phyloP scores from a whole-genome alignment of 2,888 invertebrate species.

The Copidosoma aretas region DNA sequence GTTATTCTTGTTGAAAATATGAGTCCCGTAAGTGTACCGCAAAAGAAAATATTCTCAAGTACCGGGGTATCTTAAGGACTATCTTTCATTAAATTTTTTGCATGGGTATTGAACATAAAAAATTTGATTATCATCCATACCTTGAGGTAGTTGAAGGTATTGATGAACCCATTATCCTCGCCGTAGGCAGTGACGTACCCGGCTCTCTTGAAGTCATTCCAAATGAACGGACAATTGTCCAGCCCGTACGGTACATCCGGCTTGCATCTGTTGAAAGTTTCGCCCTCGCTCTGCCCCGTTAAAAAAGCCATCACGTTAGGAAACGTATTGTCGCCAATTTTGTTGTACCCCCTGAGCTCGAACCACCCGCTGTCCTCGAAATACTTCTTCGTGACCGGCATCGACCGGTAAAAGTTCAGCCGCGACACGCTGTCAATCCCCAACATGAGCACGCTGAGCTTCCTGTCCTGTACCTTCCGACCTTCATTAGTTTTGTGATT shows the following conservation, averaged over 20 bases:
- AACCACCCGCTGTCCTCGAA: constrained; percentile 75
- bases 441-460: constrained; percentile 75
- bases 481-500: not conserved
- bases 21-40: too few species aligned
- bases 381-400: constrained; percentile 75
- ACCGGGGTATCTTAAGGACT: too few species aligned
- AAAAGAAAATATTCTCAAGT: too few species aligned
- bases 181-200: constrained; percentile 82
- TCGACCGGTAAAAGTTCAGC: constrained; percentile 76
- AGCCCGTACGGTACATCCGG: constrained; percentile 64
- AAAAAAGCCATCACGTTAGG: constrained; percentile 87
- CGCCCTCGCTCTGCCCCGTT: constrained; percentile 69
- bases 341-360: constrained; percentile 76
- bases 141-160: constrained; percentile 73
- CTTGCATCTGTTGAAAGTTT: constrained; percentile 64
- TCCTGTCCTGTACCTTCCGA: constrained; percentile 47
- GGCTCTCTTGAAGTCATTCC: constrained; percentile 74
- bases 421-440: constrained; percentile 88
- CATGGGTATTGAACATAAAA: too few species aligned
- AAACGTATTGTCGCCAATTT: constrained; percentile 88
- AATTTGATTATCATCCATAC: not conserved
- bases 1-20: too few species aligned
- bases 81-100: too few species aligned
- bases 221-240: constrained; percentile 78
- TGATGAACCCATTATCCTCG: constrained; percentile 77